These are phyloP conservation scores for Engystomops pustulosus DNA, from an alignment of 2,113 vertebrate species.

Conservation along the genomic window DNA sequence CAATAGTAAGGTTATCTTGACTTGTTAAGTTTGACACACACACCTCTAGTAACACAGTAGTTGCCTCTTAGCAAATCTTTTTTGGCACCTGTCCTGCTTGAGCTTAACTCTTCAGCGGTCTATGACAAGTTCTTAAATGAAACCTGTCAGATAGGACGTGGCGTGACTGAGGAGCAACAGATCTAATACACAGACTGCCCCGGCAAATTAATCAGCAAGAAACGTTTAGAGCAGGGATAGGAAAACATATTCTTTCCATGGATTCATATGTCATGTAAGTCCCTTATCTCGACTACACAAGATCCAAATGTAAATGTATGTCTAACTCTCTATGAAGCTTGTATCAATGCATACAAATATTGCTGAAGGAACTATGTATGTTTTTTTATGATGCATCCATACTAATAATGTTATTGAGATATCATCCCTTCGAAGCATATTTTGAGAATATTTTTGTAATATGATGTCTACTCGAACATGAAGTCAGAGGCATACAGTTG, in stretches of 20 bases:
- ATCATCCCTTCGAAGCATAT: too few species aligned
- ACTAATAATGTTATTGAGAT: too few species aligned
- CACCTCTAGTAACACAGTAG: slow-evolving; percentile 41
- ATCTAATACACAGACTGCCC: slow-evolving; percentile 55
- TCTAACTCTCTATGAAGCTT: too few species aligned
- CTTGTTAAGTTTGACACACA: slow-evolving; percentile 18
- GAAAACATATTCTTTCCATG: slow-evolving; percentile 34
- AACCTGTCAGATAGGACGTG: slow-evolving; percentile 58
- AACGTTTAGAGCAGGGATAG: slow-evolving; percentile 53
- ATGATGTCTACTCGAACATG: too few species aligned
- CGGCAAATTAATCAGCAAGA: slow-evolving; percentile 61
- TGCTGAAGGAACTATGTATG: too few species aligned
- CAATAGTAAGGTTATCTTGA: not conserved
- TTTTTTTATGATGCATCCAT: too few species aligned
- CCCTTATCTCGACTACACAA: too few species aligned
- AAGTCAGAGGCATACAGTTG: too few species aligned
- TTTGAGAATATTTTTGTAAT: too few species aligned
- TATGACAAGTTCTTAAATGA: slow-evolving; percentile 61
- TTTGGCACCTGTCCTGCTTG: slow-evolving; percentile 65
- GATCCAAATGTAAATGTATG: too few species aligned
- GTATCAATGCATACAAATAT: too few species aligned
- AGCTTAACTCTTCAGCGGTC: slow-evolving; percentile 63
- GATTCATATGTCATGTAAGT: too few species aligned
- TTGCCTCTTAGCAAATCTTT: slow-evolving; percentile 63
- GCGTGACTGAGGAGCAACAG: slow-evolving; percentile 56